phyloP scores from a whole-genome alignment of 2,888 invertebrate species.

The Drosophila imparisetae region DNA sequence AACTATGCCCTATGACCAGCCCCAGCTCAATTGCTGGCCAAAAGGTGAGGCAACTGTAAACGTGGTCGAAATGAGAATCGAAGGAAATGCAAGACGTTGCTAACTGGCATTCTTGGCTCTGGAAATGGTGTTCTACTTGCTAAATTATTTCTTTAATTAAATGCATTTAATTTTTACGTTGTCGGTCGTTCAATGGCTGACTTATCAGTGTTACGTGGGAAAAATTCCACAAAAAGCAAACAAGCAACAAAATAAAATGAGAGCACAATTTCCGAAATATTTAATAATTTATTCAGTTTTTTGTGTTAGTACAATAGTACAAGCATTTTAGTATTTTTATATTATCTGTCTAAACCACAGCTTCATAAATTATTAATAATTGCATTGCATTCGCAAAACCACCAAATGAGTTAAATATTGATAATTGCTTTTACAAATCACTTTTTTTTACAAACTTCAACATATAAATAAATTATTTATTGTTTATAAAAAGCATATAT shows the following conservation, averaged over 20 bases:
- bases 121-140: conserved; percentile 50
- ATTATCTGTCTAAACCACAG: conserved; percentile 64
- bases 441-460: conserved; percentile 29
- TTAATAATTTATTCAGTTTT: conserved; percentile 6
- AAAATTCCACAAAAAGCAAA: conserved; percentile 1
- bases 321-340: conserved; percentile 9
- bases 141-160: conserved; percentile 76
- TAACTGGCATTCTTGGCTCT: conserved; percentile 19
- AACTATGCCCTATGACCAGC: conserved; percentile 28
- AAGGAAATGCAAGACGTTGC: conserved; percentile 50
- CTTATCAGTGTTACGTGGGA: conserved; percentile 42
- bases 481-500: neutral
- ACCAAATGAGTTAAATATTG: conserved; percentile 72
- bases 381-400: conserved; percentile 64
- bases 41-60: conserved; percentile 40
- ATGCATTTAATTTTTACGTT: conserved; percentile 70
- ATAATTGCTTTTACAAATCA: conserved; percentile 71
- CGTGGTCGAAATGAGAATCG: conserved; percentile 21
- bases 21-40: conserved; percentile 38
- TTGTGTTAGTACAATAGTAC: neutral
- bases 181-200: conserved; percentile 48
- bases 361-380: conserved; percentile 70
- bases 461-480: neutral
- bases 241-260: neutral
- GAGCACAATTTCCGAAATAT: conserved; percentile 16